phyloP scores from a whole-genome alignment of 2,797 vertebrate genomes.

The Loris lydekkerianus region DNA sequence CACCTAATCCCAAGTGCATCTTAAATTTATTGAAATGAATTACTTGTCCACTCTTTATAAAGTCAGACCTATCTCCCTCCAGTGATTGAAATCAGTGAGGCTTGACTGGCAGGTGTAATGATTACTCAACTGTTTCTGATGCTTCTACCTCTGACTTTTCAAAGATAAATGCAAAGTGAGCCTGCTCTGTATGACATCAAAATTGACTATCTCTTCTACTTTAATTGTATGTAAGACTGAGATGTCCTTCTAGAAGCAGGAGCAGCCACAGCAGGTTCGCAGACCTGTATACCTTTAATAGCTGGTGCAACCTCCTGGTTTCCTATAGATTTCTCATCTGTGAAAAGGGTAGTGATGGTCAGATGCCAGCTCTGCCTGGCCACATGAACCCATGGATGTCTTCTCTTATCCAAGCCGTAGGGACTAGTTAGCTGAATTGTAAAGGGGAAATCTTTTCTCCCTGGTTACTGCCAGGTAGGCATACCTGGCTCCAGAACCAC shows the following conservation, averaged over 20 bases:
- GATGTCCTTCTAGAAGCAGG: not conserved
- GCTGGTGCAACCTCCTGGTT: not conserved
- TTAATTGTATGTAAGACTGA: not conserved
- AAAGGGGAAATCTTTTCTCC: not conserved
- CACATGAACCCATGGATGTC: not conserved
- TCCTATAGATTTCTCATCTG: not conserved
- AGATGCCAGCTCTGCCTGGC: not conserved
- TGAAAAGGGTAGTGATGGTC: not conserved
- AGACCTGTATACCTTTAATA: not conserved
- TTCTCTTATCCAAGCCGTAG: not conserved
- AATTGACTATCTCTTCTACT: not conserved
- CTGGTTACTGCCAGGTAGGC: not conserved
- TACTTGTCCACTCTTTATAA: constrained; percentile 41
- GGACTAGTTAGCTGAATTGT: not conserved
- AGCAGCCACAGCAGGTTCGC: not conserved
- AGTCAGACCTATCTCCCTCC: not conserved
- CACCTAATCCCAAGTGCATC: not conserved
- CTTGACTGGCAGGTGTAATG: not conserved
- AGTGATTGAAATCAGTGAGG: not conserved
- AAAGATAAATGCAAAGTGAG: not conserved
- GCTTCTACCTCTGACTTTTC: not conserved
- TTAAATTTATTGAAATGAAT: not conserved
- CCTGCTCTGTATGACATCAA: not conserved
- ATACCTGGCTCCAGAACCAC: not conserved
- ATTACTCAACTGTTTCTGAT: not conserved